phyloP scores from a whole-genome alignment of 2,888 invertebrate genomes.

The Aphidoletes aphidimyza region DNA sequence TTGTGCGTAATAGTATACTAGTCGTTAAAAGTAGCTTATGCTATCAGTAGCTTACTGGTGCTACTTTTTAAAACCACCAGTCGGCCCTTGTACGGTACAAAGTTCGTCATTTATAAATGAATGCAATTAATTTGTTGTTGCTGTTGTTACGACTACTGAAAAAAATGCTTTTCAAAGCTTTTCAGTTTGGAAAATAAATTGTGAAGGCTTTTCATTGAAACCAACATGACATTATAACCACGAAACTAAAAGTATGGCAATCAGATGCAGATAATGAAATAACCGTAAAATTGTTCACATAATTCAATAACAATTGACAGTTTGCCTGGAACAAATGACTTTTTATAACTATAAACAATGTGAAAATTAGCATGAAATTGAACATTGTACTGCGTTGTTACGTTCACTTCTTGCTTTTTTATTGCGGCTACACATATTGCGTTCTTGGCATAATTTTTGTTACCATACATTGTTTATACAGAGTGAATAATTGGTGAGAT shows the following conservation, averaged over 20 bases:
- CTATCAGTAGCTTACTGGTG: too few relatives aligned
- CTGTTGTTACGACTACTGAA: too few relatives aligned
- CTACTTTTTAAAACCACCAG: background rate
- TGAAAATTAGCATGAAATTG: background rate
- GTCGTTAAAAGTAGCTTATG: background rate
- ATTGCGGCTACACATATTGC: too few relatives aligned
- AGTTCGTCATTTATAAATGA: background rate
- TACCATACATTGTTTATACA: background rate
- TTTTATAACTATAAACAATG: background rate
- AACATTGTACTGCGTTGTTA: background rate
- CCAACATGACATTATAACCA: background rate
- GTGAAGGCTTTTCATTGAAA: background rate
- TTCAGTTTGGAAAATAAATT: background rate
- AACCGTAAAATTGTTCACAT: background rate
- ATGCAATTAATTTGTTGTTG: slow-evolving; percentile 30
- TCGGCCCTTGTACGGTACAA: background rate
- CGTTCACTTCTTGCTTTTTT: background rate
- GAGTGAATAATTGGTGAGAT: background rate
- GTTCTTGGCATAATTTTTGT: too few relatives aligned
- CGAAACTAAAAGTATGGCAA: background rate
- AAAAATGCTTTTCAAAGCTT: slow-evolving; percentile 17
- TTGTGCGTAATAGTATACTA: background rate
- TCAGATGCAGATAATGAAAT: background rate
- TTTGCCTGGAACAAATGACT: background rate
- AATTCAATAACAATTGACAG: slow-evolving; percentile 20